These are phyloP conservation scores for Xestia c-nigrum DNA, from an alignment of 2,888 invertebrate genomes.

Conservation along the genomic window DNA sequence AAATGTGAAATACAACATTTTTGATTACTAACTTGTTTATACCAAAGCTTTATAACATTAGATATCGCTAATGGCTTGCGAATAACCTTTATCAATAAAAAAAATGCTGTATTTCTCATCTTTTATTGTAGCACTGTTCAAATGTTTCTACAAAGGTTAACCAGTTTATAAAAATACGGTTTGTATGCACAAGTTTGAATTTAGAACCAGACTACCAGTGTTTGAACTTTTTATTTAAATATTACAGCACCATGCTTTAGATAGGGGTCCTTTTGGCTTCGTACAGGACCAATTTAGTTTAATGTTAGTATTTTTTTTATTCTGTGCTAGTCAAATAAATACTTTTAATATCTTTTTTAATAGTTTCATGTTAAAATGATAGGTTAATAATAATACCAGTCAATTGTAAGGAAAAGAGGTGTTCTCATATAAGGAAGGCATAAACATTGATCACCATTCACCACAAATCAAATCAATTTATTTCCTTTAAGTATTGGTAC, in stretches of 20 bases:
- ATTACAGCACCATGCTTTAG: not conserved
- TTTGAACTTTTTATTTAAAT: not conserved
- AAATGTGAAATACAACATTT: slow-evolving; percentile 24
- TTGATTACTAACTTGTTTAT: not conserved
- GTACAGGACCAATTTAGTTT: not conserved
- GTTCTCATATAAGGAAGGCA: not conserved
- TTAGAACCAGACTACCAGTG: not conserved
- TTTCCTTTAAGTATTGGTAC: no score
- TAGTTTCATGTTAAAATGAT: not conserved
- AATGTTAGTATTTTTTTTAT: not conserved
- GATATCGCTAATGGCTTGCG: not conserved
- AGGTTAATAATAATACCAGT: not conserved
- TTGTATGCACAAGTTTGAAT: slow-evolving; percentile 42
- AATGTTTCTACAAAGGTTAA: not conserved
- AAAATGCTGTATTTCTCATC: slow-evolving; percentile 29
- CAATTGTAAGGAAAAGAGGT: not conserved
- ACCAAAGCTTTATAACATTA: not conserved
- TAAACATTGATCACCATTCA: not conserved
- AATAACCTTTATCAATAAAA: not conserved
- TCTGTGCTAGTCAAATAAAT: not conserved
- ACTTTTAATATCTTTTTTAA: not conserved
- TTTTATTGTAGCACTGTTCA: slow-evolving; percentile 17
- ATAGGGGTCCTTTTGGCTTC: not conserved
- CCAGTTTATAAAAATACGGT: not conserved
- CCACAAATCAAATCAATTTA: no score